Conservation (phyloP, 2,797 vertebrate species). For the Sibirionetta formosa region DNA sequence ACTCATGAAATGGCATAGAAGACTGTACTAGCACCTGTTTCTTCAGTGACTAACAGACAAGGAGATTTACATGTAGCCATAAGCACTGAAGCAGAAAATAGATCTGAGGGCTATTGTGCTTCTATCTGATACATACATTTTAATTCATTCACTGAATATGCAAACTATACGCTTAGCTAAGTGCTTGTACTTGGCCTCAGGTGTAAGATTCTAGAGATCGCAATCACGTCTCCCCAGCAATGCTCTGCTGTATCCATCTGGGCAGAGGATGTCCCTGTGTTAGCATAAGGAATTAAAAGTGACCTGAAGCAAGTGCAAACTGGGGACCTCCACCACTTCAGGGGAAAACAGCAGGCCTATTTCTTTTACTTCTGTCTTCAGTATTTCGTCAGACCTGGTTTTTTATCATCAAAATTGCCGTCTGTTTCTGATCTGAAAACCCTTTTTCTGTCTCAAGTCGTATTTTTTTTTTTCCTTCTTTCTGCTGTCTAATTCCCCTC, state of each 20-base stretch:
- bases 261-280: neutral
- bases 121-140: neutral
- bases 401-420: neutral
- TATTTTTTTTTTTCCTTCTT: neutral
- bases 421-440: neutral
- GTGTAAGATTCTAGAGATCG: neutral
- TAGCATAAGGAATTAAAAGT: neutral
- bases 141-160: constrained; percentile 23
- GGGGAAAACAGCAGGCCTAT: neutral
- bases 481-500: neutral
- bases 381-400: neutral
- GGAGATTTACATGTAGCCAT: neutral
- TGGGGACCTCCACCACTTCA: neutral
- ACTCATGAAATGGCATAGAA: neutral
- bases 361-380: neutral
- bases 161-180: neutral
- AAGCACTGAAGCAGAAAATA: neutral
- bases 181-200: neutral
- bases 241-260: neutral
- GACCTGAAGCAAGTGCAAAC: neutral
- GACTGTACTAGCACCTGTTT: neutral
- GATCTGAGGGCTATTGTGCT: neutral
- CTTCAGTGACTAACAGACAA: neutral
- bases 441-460: neutral
- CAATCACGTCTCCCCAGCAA: neutral